Conservation (phyloP, 2,113 vertebrate species). For the Pangasianodon gigas region DNA sequence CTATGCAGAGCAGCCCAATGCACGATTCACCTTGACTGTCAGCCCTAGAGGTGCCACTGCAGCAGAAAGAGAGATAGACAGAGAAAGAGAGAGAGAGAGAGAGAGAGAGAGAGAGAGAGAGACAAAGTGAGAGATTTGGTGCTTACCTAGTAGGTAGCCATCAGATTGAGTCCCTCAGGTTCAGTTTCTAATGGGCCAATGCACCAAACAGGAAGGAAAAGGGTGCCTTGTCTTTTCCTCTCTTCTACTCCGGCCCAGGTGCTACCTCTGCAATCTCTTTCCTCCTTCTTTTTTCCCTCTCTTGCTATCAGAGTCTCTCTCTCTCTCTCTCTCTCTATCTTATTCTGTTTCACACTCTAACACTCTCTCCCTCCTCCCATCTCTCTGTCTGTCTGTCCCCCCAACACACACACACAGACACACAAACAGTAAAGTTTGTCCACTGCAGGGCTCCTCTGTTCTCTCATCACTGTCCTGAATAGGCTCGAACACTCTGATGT, state of each 20-base stretch:
- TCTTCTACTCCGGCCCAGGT: conserved; percentile 63
- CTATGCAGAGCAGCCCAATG: conserved; percentile 42
- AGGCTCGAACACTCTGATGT: conserved; percentile 35
- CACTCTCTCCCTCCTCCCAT: conserved; percentile 58
- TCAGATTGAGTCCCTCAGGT: conserved; percentile 56
- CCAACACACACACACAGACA: conserved; percentile 14
- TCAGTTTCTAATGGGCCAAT: conserved; percentile 63
- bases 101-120: conserved; percentile 46
- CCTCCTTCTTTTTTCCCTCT: conserved; percentile 51
- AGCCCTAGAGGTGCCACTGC: conserved; percentile 64
- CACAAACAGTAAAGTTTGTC: conserved; percentile 69
- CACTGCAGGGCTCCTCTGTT: conserved; percentile 50
- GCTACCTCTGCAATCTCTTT: conserved; percentile 73
- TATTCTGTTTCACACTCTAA: conserved; percentile 32
- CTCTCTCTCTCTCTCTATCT: conserved; percentile 46
- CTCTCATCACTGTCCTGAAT: conserved; percentile 47
- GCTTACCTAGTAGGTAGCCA: conserved; percentile 69
- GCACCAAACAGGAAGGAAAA: conserved; percentile 64
- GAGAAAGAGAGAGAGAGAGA: conserved; percentile 46
- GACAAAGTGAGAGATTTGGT: conserved; percentile 52
- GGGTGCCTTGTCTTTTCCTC: conserved; percentile 53
- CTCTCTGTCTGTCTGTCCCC: conserved; percentile 44
- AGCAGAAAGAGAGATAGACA: conserved; percentile 40
- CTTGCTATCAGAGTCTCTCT: conserved; percentile 38
- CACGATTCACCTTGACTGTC: conserved; percentile 72